Conservation (phyloP, 2,888 invertebrate species). For the Herminia tarsipennalis region DNA sequence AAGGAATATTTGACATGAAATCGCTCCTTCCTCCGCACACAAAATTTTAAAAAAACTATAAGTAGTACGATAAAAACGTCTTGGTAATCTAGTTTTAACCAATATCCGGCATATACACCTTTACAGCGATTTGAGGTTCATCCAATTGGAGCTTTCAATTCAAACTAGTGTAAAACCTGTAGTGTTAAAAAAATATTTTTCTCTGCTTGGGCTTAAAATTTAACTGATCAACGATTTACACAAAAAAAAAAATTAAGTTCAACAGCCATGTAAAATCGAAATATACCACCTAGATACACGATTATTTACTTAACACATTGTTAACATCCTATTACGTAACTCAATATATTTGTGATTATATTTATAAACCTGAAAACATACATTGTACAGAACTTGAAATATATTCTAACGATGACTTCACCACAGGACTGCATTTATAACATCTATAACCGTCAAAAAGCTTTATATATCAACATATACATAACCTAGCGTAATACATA, state of each 20-base stretch:
- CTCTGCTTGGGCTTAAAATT: no score
- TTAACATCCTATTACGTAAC: conserved; percentile 26
- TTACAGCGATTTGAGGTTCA: no score
- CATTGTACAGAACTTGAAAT: not conserved
- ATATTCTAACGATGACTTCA: not conserved
- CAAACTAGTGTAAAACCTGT: no score
- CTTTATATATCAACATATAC: not conserved
- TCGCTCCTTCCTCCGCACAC: no score
- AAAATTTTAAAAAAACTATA: no score
- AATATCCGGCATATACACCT: no score
- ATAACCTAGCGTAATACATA: no score
- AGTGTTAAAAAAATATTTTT: no score
- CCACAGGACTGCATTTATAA: not conserved
- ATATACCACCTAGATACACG: conserved; percentile 12
- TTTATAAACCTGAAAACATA: conserved; percentile 8
- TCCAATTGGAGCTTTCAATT: no score
- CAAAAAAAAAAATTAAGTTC: not conserved
- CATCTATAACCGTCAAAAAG: not conserved
- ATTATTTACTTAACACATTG: conserved; percentile 29
- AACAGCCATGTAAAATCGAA: conserved; percentile 9
- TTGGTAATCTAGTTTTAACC: no score
- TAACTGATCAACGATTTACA: not conserved
- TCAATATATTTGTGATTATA: conserved; percentile 12
- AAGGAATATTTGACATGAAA: no score
- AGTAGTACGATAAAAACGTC: no score